Evolutionary conservation across 2,113 vertebrate genomes (phyloP).

Genomic region (Agapornis roseicollis): DNA sequence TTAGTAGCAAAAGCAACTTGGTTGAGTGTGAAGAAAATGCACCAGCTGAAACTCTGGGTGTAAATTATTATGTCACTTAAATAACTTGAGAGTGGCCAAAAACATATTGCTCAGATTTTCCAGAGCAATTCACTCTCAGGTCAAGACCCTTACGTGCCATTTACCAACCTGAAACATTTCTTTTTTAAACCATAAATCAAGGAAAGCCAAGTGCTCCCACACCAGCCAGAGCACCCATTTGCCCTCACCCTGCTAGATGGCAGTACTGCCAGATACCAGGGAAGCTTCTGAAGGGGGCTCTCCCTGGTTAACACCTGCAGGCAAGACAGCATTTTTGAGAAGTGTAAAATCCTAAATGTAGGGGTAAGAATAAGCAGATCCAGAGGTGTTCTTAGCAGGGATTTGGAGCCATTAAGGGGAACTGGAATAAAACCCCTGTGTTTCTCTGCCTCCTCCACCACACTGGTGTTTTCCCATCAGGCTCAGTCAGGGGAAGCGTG

Average conservation of each 20-base stretch:
- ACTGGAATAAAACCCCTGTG: neutral
- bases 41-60: neutral
- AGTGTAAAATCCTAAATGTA: neutral
- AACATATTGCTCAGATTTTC: constrained; percentile 28
- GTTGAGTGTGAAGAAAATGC: neutral
- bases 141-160: neutral
- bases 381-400: neutral
- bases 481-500: neutral
- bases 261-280: neutral
- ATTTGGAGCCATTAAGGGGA: neutral
- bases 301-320: neutral
- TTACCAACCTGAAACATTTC: neutral
- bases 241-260: neutral
- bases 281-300: neutral
- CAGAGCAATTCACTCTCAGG: neutral
- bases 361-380: neutral
- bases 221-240: neutral
- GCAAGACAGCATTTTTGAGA: neutral
- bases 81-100: constrained; percentile 5
- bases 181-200: neutral
- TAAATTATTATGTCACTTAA: constrained; percentile 20
- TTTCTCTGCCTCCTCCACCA: neutral
- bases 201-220: neutral
- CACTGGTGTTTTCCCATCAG: neutral
- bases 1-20: neutral